Percentiles rank a stretch among this genome's conserved stretches.
These are phyloP conservation scores for Tethea ocularis DNA, from an alignment of 2,888 invertebrate species.

Conservation along the genomic window DNA sequence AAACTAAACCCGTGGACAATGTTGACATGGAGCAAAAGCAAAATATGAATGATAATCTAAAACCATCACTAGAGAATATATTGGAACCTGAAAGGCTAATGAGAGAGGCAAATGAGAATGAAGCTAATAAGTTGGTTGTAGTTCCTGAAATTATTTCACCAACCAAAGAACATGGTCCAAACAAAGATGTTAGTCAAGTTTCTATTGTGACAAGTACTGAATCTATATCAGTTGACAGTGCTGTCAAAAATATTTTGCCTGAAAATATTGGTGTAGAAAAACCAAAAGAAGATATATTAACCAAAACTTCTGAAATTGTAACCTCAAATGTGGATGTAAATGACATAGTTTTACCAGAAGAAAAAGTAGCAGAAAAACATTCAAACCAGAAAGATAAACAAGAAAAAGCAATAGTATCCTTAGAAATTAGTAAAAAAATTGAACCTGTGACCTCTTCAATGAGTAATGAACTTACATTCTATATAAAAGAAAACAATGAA, in stretches of 20 bases:
- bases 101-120: constrained; percentile 20
- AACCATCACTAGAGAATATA: constrained; percentile 9
- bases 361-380: background rate
- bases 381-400: background rate
- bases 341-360: background rate
- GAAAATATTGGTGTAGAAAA: background rate
- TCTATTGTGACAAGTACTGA: background rate
- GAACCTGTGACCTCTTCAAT: background rate
- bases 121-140: constrained; percentile 12
- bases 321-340: background rate
- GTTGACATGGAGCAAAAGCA: constrained; percentile 25
- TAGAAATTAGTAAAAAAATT: background rate
- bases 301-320: background rate
- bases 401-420: background rate
- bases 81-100: constrained; percentile 17
- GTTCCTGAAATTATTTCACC: background rate
- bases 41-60: constrained; percentile 17
- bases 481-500: constrained; percentile 10
- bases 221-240: background rate
- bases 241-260: background rate
- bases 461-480: background rate
- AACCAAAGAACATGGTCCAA: background rate
- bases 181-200: background rate
- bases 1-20: constrained; percentile 21
- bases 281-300: background rate